These are phyloP conservation scores for Acanthisitta chloris DNA, from an alignment of 2,113 vertebrate species.

Conservation along the genomic window DNA sequence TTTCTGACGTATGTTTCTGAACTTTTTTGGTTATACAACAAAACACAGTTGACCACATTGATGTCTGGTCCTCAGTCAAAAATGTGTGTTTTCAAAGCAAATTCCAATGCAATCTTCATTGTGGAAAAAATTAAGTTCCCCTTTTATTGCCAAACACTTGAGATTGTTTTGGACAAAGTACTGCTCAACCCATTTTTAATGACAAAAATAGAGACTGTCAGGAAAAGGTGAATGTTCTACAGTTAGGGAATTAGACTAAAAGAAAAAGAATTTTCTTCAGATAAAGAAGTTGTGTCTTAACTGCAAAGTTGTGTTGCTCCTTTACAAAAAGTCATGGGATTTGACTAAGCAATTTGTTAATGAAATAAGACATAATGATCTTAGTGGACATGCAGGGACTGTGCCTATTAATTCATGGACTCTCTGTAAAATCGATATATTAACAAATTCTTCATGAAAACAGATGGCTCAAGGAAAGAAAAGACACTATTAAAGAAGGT, in stretches of 20 bases:
- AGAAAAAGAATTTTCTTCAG: background rate
- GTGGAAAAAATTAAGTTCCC: conserved; percentile 65
- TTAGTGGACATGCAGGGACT: background rate
- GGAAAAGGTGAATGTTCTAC: conserved; percentile 16
- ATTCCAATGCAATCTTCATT: conserved; percentile 59
- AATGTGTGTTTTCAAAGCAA: conserved; percentile 42
- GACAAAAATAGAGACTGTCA: conserved; percentile 48
- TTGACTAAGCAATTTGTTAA: background rate
- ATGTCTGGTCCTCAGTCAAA: conserved; percentile 33
- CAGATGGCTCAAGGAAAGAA: conserved; percentile 8
- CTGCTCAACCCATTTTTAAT: conserved; percentile 48
- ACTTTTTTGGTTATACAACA: conserved; percentile 26
- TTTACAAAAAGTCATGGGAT: background rate
- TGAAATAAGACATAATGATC: background rate
- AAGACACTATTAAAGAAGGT: background rate
- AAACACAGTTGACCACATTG: background rate
- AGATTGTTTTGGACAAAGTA: conserved; percentile 66
- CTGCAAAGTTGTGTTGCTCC: background rate
- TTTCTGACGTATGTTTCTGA: conserved; percentile 5
- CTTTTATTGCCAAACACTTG: conserved; percentile 64
- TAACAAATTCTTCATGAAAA: conserved; percentile 12
- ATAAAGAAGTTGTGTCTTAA: background rate
- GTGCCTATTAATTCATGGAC: background rate
- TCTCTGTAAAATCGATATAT: background rate
- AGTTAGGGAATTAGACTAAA: background rate